phyloP scores from a whole-genome alignment of 2,797 vertebrate species.

The Discoglossus pictus region DNA sequence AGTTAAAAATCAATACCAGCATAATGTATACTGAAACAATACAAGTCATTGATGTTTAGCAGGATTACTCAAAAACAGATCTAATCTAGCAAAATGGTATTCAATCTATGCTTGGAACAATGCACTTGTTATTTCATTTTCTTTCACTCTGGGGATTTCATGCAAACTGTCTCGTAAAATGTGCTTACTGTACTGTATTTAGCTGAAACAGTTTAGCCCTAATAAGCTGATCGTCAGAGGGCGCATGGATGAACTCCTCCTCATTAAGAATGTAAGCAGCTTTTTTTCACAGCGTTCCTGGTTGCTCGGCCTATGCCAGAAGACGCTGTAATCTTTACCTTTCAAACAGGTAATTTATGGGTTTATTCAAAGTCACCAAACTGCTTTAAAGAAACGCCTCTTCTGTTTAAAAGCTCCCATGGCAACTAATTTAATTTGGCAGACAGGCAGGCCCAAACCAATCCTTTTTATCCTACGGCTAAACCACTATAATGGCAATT shows the following conservation, averaged over 20 bases:
- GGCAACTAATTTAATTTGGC: constrained; percentile 75
- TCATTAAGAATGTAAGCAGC: constrained; percentile 67
- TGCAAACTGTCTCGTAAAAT: constrained; percentile 64
- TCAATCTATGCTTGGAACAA: constrained; percentile 62
- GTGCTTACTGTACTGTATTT: constrained; percentile 63
- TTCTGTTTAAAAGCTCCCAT: constrained; percentile 77
- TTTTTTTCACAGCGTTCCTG: constrained; percentile 58
- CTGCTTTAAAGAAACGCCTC: constrained; percentile 73
- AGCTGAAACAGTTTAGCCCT: constrained; percentile 64
- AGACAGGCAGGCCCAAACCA: constrained; percentile 71
- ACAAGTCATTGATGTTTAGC: constrained; percentile 62
- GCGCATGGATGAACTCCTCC: constrained; percentile 65
- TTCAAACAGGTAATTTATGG: constrained; percentile 69
- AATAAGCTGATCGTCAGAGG: constrained; percentile 60
- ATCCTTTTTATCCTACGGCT: constrained; percentile 74
- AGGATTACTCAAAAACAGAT: constrained; percentile 62
- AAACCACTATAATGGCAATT: constrained; percentile 75
- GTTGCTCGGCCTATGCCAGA: constrained; percentile 60
- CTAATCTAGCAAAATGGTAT: constrained; percentile 64
- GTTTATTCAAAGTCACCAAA: constrained; percentile 76
- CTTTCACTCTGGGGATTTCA: constrained; percentile 60
- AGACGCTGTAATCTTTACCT: constrained; percentile 64
- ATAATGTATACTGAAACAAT: constrained; percentile 70
- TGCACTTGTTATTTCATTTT: constrained; percentile 58
- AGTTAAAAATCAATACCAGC: constrained; percentile 62